phyloP scores from a whole-genome alignment of 2,888 invertebrate genomes.

The Archaeoteleia sp. region DNA sequence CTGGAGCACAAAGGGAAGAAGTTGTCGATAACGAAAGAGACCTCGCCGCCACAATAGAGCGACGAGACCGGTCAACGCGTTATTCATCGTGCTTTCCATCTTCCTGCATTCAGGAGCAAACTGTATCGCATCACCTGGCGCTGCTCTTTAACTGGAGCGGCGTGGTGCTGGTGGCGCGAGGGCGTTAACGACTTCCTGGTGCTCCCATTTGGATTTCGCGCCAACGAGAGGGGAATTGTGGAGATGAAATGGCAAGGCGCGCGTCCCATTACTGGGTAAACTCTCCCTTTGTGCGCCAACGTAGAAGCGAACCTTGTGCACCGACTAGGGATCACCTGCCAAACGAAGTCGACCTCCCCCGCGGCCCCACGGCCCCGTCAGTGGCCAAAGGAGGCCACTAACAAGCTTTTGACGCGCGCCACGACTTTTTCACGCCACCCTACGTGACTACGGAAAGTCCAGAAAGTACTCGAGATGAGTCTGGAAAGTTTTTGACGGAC shows the following conservation, averaged over 20 bases:
- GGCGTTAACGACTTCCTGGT: slow-evolving; percentile 53
- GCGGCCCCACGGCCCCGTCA: too few species aligned
- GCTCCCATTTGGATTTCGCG: slow-evolving; percentile 40
- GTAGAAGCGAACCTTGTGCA: slow-evolving; percentile 54
- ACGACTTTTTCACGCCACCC: slow-evolving; percentile 1
- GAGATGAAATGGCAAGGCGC: slow-evolving; percentile 31
- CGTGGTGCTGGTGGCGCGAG: slow-evolving; percentile 14
- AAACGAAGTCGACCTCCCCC: slow-evolving; percentile 17
- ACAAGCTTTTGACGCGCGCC: slow-evolving; percentile 49
- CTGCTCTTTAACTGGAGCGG: slow-evolving; percentile 43
- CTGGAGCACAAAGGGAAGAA: neutral
- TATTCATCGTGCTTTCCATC: slow-evolving; percentile 11
- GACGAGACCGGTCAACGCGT: slow-evolving; percentile 13
- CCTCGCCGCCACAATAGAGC: slow-evolving; percentile 19
- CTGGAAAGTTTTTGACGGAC: too few species aligned
- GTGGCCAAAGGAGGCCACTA: neutral
- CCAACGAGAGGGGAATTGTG: slow-evolving; percentile 26
- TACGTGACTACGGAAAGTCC: slow-evolving; percentile 11
- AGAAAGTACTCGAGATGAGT: too few species aligned
- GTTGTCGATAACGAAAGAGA: slow-evolving; percentile 14
- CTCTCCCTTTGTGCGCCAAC: slow-evolving; percentile 54
- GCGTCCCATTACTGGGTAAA: slow-evolving; percentile 60
- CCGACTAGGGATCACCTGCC: slow-evolving; percentile 56
- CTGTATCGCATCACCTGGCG: slow-evolving; percentile 52
- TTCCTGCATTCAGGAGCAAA: neutral